A percentile compares a stretch with the other conserved stretches of the same genome.
These are phyloP conservation scores for Drosophila nr. perissopoda DNA, from an alignment of 2,888 invertebrate genomes.

Conservation along the genomic window DNA sequence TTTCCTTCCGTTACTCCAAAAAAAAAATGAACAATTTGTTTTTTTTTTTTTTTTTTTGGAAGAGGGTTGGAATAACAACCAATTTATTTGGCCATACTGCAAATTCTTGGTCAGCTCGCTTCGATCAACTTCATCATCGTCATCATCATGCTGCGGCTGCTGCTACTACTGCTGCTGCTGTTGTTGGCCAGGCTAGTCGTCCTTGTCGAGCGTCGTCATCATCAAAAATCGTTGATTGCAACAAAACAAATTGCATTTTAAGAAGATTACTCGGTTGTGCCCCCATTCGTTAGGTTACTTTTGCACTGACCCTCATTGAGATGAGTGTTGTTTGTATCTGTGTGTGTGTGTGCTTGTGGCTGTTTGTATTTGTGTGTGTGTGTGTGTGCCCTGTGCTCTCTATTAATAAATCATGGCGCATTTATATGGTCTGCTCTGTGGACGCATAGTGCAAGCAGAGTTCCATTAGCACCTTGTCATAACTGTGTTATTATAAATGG, in stretches of 20 bases:
- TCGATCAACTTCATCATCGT: constrained; percentile 63
- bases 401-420: constrained; percentile 74
- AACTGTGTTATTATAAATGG: constrained; percentile 51
- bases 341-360: constrained; percentile 8
- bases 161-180: too few relatives aligned
- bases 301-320: constrained; percentile 44
- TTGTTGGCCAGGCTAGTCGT: constrained; percentile 16
- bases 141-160: constrained; percentile 23
- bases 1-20: constrained; percentile 47
- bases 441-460: constrained; percentile 16
- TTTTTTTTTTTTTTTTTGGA: constrained; percentile 14
- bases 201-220: constrained; percentile 66
- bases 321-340: constrained; percentile 19
- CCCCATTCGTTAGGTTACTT: constrained; percentile 37
- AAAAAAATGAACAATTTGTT: constrained; percentile 7
- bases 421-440: constrained; percentile 47
- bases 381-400: constrained; percentile 25
- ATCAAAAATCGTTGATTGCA: constrained; percentile 81
- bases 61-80: constrained; percentile 71
- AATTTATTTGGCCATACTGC: constrained; percentile 79
- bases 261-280: constrained; percentile 69
- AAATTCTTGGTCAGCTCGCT: constrained; percentile 76
- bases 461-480: constrained; percentile 59
- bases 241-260: constrained; percentile 80
- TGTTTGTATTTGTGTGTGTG: constrained; percentile 1